Evolutionary conservation across 2,113 vertebrate genomes (phyloP), one percentile per base, ranked within the genome.

Genomic region (Elephas maximus): DNA sequence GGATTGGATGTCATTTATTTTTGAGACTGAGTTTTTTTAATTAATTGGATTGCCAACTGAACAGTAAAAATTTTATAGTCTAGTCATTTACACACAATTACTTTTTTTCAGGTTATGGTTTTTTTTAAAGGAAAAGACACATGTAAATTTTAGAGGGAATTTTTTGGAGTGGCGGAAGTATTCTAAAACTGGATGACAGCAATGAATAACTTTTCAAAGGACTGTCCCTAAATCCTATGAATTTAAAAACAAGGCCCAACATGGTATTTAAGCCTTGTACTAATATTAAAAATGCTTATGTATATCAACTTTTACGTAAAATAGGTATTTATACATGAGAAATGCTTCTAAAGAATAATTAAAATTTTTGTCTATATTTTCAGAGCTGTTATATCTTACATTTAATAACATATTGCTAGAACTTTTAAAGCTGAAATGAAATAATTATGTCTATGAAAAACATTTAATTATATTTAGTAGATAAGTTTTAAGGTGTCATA

Each of bases 401-500:
- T 24, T 91, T 96, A 96, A 92, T 90, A 95, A 92, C 67, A 73
- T 65, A 67, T 24, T 95, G 41, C n/a, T 67, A 90, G 71, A 95
- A 82, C 67, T 90, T 88, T 82, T 67, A 82, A 92, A 92, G 24
- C n/a, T 62, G n/a, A 95, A 92, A 41, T 41, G 37, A 95, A 82
- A 93, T 84, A 96, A 89, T 83, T 88, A 88, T 80, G 20, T 89
- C 67, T 79, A 77, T 93, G 77, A 85, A 91, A 96, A 97, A 95
- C 41, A 85, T 87, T 87, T 91, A 84, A 92, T 94, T 94, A 37
- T 91, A 91, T 94, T 95, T 85, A 84, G 71, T 74, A 95, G 93
- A 79, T 17, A 89, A n/a, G 30, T 94, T 93, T 92, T 84, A 96
- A 91, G 67, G 26, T 95, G 17, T 94, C 65, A 88, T 91, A 84